These are phyloP conservation scores for Eidolon dupreanum DNA, from an alignment of 2,797 vertebrate genomes.

Conservation along the genomic window DNA sequence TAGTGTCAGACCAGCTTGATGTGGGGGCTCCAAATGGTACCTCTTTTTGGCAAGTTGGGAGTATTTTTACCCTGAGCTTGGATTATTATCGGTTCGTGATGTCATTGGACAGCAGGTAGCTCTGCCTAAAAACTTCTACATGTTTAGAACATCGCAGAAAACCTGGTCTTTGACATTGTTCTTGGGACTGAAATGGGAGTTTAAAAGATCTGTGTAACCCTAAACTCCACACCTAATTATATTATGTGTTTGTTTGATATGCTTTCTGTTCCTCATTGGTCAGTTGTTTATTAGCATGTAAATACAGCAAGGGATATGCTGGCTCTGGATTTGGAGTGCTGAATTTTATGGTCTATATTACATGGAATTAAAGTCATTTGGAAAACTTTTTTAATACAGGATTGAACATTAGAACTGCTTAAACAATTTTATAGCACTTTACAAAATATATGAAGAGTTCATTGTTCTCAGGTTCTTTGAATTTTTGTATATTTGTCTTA, in stretches of 20 bases:
- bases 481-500: neutral
- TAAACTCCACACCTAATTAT: neutral
- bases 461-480: neutral
- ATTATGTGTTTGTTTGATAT: slow-evolving; percentile 1
- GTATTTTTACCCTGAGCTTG: neutral
- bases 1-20: neutral
- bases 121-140: neutral
- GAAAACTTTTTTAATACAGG: neutral
- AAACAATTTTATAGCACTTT: neutral
- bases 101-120: neutral
- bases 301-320: neutral
- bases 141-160: neutral
- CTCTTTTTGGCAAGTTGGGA: neutral
- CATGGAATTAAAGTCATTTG: neutral
- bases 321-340: neutral
- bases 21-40: neutral
- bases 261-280: neutral
- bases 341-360: neutral
- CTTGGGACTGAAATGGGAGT: neutral
- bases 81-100: neutral
- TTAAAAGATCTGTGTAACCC: neutral
- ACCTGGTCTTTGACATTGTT: neutral
- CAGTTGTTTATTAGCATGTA: neutral
- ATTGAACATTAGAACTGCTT: slow-evolving; percentile 10
- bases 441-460: slow-evolving; percentile 41